Percentiles rank a stretch among this genome's conserved stretches.
phyloP scores from a whole-genome alignment of 37 sponge, comb jelly and placozoan genomes.

The Halichondria panicea region DNA sequence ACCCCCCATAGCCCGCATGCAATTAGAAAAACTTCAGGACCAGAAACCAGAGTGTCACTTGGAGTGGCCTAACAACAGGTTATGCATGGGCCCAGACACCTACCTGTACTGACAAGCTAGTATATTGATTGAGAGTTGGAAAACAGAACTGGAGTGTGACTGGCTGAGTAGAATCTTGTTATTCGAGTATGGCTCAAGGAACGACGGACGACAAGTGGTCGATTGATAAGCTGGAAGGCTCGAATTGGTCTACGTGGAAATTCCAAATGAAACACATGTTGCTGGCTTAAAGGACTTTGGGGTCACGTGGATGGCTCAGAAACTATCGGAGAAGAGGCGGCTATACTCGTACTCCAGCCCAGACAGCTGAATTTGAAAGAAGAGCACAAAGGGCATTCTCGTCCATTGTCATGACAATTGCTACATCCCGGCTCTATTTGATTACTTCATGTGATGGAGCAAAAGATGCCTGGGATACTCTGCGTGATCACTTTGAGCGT shows the following conservation, averaged over 20 bases:
- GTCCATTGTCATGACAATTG: conserved; percentile 14
- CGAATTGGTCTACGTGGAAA: conserved; percentile 30
- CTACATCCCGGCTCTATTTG: conserved; percentile 19
- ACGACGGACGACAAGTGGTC: conserved; percentile 20
- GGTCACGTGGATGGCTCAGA: conserved; percentile 28
- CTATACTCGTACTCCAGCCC: background rate
- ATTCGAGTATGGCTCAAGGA: background rate
- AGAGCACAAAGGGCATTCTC: conserved; percentile 21
- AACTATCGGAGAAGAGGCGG: conserved; percentile 4
- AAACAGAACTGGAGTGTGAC: too few relatives aligned
- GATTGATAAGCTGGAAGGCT: conserved; percentile 14
- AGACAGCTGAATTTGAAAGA: background rate
- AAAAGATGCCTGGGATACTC: conserved; percentile 28
- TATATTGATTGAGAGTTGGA: too few relatives aligned
- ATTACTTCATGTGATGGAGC: conserved; percentile 28
- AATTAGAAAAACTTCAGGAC: too few relatives aligned
- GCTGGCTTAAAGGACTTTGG: conserved; percentile 27
- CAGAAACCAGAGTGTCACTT: too few relatives aligned
- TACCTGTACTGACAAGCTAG: too few relatives aligned
- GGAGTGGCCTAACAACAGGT: too few relatives aligned
- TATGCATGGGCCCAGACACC: too few relatives aligned
- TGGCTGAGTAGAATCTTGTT: too few relatives aligned
- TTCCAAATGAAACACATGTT: conserved; percentile 31
- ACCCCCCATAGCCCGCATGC: too few relatives aligned
- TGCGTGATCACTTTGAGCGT: conserved; percentile 28